Evolutionary conservation across 2,888 invertebrate genomes (phyloP), one percentile per base, ranked within the genome.

Genomic region (Xestia ashworthii): DNA sequence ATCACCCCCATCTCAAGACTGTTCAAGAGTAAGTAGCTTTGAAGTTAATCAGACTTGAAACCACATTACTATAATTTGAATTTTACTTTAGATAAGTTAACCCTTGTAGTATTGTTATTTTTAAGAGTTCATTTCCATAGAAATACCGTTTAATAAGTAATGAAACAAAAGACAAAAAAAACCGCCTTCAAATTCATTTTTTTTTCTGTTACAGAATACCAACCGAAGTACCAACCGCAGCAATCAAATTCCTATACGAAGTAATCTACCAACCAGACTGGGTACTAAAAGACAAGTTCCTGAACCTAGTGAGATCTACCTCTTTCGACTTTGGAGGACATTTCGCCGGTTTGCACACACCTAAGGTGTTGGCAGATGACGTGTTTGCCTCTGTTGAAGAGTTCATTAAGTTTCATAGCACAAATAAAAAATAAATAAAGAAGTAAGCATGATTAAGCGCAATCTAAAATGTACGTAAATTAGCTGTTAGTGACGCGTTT

Each of bases 291-390:
- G 97, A 97, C 53, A 97, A 97, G 88, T 98, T 96, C 90, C 91
- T 89, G 0, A 98, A 98, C 90, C 89, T 99, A 50, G 97, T 98
- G 5, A 97, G 98, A 53, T 97, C 97, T 78, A 98, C 97, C 0
- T 97, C 97, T 53, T 91, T 97, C 71, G 94, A 97, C 1, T 95
- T 97, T 19, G 99, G 99, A 2, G 99, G 99, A 0, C 99, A 99
- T 93, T 99, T 99, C 94, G 98, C 98, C 1, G 98, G 98, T 0
- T 95, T 99, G 82, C 98, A 99, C 90, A 97, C 98, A 66, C 99
- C 99, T 0, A 92, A 97, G 82, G 93, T 97, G 3, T 92, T 99
- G 12, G 97, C 97, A 11, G 95, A 97, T 16, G 98, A 99, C 72
- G 80, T 96, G 0, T 95, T 93, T 76, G 92, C 87, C 44, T 90